phyloP scores from a whole-genome alignment of 2,888 invertebrate species.

The Lithophane leautieri region DNA sequence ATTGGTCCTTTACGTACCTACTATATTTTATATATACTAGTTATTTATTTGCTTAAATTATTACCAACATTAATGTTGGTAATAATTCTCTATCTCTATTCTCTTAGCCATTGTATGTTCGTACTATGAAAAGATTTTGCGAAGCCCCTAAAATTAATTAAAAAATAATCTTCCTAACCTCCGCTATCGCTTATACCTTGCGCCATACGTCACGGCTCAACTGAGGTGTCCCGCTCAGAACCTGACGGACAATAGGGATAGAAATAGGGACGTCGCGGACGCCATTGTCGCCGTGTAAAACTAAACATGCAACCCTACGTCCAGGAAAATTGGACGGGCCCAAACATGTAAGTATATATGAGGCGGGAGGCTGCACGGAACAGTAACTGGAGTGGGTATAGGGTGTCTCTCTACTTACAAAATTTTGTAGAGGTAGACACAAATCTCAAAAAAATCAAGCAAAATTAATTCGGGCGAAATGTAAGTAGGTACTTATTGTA shows the following conservation, averaged over 20 bases:
- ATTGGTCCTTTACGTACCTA: no score
- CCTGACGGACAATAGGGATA: conserved; percentile 82
- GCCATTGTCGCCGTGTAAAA: conserved; percentile 78
- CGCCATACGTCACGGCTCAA: conserved; percentile 56
- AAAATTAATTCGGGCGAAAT: not conserved
- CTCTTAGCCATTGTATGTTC: no score
- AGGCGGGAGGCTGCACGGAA: not conserved
- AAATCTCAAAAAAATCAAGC: no score
- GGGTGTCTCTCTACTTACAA: not conserved
- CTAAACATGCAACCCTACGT: conserved; percentile 68
- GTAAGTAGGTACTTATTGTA: no score
- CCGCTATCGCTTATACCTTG: conserved; percentile 6
- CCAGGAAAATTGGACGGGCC: conserved; percentile 41
- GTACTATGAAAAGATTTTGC: no score
- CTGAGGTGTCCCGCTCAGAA: conserved; percentile 81
- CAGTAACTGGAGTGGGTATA: not conserved
- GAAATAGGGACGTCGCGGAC: conserved; percentile 74
- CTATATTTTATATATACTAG: no score
- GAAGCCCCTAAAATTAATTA: no score
- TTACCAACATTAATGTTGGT: no score
- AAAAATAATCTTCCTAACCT: no score
- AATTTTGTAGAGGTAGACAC: not conserved
- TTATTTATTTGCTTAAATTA: no score
- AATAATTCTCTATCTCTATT: no score
- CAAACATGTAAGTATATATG: conserved; percentile 22